phyloP scores from a whole-genome alignment of 2,113 vertebrate species.

The Ciconia boyciana region DNA sequence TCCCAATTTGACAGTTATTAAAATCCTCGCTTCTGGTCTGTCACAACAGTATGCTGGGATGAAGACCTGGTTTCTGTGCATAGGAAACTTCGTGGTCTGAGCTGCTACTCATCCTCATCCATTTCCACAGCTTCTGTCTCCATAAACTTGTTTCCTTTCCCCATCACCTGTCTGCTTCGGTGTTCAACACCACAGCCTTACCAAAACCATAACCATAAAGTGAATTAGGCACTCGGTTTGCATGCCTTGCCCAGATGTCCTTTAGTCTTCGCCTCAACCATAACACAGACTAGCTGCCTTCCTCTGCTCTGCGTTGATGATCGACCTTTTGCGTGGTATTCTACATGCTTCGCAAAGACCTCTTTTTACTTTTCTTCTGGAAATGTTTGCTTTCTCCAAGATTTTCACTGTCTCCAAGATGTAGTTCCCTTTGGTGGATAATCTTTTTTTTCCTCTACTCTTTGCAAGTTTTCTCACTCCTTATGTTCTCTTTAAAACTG shows the following conservation, averaged over 20 bases:
- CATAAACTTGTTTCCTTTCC: neutral
- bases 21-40: neutral
- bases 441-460: neutral
- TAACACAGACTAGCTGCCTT: rapidly evolving
- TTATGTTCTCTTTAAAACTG: neutral
- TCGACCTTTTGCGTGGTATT: rapidly evolving
- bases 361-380: neutral
- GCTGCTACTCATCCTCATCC: neutral
- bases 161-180: rapidly evolving
- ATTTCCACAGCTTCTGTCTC: neutral
- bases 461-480: neutral
- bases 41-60: neutral
- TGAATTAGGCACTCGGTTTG: too few species aligned
- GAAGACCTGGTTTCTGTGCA: neutral
- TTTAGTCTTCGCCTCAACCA: neutral
- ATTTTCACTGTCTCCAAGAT: neutral
- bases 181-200: neutral
- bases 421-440: neutral
- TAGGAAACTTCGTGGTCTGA: neutral
- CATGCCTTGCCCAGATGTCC: neutral
- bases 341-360: neutral
- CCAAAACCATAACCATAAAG: neutral
- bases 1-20: neutral
- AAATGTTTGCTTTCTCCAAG: neutral
- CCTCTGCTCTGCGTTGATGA: neutral